Evolutionary conservation across 2,113 vertebrate species (phyloP).

Genomic region (Cygnus buccinator): DNA sequence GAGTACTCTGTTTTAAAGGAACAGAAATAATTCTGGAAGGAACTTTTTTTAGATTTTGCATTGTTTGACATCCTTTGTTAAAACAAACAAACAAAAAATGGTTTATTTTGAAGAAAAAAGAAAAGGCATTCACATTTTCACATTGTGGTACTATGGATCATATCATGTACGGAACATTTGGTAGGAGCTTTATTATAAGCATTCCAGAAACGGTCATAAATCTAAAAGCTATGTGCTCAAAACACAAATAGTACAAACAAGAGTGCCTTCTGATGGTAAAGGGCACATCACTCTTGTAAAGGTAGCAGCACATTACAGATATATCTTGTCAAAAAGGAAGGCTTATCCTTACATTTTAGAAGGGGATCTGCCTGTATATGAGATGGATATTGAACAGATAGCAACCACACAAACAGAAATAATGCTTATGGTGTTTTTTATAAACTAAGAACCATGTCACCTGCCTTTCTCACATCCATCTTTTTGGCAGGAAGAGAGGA

Average conservation of each 20-base stretch:
- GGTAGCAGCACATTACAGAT: neutral
- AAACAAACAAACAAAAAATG: fast-evolving
- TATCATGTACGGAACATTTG: neutral
- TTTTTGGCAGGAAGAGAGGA: neutral
- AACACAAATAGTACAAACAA: neutral
- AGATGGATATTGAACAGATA: neutral
- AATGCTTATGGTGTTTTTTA: neutral
- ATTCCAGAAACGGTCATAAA: neutral
- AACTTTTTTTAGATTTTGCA: neutral
- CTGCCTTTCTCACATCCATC: neutral
- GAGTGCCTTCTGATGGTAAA: neutral
- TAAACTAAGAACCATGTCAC: neutral
- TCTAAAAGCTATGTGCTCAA: neutral
- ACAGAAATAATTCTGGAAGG: neutral
- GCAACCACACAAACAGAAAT: neutral
- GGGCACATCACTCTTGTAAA: neutral
- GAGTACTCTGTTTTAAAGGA: neutral
- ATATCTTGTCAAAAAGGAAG: neutral
- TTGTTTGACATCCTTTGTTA: neutral
- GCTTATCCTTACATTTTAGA: neutral
- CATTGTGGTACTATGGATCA: neutral
- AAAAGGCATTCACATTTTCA: too few relatives aligned
- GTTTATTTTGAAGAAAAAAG: neutral
- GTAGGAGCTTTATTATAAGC: neutral
- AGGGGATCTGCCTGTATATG: neutral